These are phyloP conservation scores for Punctoribates punctum DNA, from an alignment of 2,888 invertebrate genomes.

Conservation along the genomic window DNA sequence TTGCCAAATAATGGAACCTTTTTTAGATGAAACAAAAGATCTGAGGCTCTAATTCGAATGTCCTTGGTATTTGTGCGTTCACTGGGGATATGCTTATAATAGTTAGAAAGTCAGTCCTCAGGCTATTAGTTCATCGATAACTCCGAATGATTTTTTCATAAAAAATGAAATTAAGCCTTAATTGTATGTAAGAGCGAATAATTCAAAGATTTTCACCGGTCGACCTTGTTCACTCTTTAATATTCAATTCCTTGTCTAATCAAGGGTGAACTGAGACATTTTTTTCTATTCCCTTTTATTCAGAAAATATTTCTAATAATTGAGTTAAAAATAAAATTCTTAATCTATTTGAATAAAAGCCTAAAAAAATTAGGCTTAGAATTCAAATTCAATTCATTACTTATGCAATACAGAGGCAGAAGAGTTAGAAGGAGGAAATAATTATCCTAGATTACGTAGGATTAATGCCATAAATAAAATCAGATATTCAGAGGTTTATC, in stretches of 20 bases:
- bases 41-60: constrained; percentile 6
- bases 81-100: not conserved
- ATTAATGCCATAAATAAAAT: too few relatives aligned
- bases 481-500: too few relatives aligned
- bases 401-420: too few relatives aligned
- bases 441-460: too few relatives aligned
- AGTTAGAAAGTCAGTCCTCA: not conserved
- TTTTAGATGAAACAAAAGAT: constrained; percentile 20
- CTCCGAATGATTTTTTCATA: not conserved
- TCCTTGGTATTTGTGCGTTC: not conserved
- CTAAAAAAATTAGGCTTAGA: not conserved
- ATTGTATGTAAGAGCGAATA: not conserved
- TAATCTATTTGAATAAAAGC: too few relatives aligned
- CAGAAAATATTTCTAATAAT: not conserved
- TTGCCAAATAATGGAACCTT: not conserved
- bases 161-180: not conserved
- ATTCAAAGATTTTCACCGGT: not conserved
- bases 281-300: not conserved
- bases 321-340: not conserved
- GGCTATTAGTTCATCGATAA: constrained; percentile 26
- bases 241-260: not conserved
- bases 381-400: not conserved
- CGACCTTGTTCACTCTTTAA: not conserved
- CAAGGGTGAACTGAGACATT: not conserved
- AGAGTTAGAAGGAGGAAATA: too few relatives aligned